Base-by-base conservation (phyloP, 2,113 vertebrate species). In the Dipodomys merriami region DNA sequence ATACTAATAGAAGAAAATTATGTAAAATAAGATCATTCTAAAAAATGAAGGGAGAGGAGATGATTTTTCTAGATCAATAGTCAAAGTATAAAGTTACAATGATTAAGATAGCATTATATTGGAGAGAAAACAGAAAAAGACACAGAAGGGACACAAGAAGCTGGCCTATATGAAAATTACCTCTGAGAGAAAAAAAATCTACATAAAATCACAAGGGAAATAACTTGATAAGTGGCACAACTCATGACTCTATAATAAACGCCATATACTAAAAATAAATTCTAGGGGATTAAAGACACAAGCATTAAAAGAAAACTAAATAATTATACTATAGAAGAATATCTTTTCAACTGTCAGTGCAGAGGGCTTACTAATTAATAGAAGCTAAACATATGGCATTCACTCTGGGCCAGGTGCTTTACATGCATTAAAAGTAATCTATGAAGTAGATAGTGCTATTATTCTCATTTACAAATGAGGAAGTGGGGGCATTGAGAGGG, bases 301-400 rank as follows among this genome's bases (percentile, higher is more conserved):
- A 93, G 74, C 4, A 8, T 85, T 19, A 85, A 69, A 81, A 91
- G 35, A 74, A 93, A 94, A 81, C 30, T 22, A 65, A 72, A 85
- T 12, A 78, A 67, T 2, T 71, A 57, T 44, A 85, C 1, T 35
- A 77, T 2, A 68, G 20, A 80, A 93, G 80, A 86, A 2, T 33
- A 72, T 44, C 10, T 30, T 73, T 62, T 67, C 84, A 68, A 33
- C 27, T 91, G 44, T 65, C 4, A 16, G 15, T 79, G 16, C 30
- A 23, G 23, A 71, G 20, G 20, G 8, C 10, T 84, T 62, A 76
- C 46, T 89, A 72, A 86, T 39, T 44, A 67, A 80, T 0, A 74
- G 35, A 76, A 80, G 80, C 39, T 11, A 73, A 10, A 33, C 12
- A 4, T 10, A 35, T 0, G 35, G 12, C n/a, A 3, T 46, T 87